A percentile compares a stretch with the other conserved stretches of the same genome.
Conservation (phyloP, 2,888 invertebrate species). For the Cartodere bifasciata region DNA sequence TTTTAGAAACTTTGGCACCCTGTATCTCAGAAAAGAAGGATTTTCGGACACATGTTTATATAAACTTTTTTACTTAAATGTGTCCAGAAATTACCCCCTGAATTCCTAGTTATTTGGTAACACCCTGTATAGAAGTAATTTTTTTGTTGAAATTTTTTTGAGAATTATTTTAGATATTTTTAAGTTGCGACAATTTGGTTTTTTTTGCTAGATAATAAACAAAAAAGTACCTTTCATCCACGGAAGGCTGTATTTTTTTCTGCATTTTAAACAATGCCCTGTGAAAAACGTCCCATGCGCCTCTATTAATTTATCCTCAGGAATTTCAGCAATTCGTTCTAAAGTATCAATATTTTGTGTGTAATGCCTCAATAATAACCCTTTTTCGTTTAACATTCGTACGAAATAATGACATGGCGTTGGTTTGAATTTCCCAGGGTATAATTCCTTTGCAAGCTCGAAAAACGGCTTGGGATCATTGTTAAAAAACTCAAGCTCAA, state of each 20-base stretch:
- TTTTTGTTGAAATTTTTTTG: no score
- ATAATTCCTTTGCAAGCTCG: slow-evolving; percentile 76
- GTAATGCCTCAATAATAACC: slow-evolving; percentile 58
- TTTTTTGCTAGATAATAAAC: no score
- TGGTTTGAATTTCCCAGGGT: slow-evolving; percentile 78
- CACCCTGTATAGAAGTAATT: no score
- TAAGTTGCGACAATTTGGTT: no score
- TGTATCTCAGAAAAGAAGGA: no score
- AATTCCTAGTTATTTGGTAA: no score
- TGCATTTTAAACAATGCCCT: slow-evolving; percentile 73
- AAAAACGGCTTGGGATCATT: slow-evolving; percentile 89
- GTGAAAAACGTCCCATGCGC: slow-evolving; percentile 91
- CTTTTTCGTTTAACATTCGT: slow-evolving; percentile 71
- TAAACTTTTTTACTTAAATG: no score
- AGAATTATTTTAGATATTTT: no score
- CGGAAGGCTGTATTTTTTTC: slow-evolving; percentile 54
- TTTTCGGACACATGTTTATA: no score
- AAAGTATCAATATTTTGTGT: slow-evolving; percentile 91
- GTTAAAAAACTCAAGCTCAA: slow-evolving; percentile 78
- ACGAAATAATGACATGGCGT: slow-evolving; percentile 88
- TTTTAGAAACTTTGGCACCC: no score
- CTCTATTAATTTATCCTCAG: slow-evolving; percentile 76
- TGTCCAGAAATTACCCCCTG: no score
- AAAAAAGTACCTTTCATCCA: slow-evolving; percentile 71
- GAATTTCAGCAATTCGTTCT: slow-evolving; percentile 75